These are phyloP conservation scores for Adrianichthys oophorus DNA, from an alignment of 2,797 vertebrate species.

Conservation along the genomic window DNA sequence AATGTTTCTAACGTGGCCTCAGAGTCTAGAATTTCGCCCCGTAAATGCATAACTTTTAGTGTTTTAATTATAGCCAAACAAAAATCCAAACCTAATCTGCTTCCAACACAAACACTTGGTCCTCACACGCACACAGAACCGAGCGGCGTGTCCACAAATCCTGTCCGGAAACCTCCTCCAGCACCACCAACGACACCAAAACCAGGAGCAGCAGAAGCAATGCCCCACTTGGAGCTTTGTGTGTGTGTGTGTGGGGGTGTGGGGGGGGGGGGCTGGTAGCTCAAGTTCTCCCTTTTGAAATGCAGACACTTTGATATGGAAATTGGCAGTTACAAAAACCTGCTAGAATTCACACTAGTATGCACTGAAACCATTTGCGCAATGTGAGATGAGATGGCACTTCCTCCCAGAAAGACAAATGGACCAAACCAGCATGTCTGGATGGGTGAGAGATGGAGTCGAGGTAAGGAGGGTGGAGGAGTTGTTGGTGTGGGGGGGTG, in stretches of 20 bases:
- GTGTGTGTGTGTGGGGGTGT: no score
- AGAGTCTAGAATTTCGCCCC: slow-evolving; percentile 2
- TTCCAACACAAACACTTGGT: slow-evolving; percentile 62
- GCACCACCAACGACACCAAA: slow-evolving; percentile 49
- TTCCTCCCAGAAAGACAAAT: slow-evolving; percentile 93
- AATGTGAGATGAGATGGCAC: slow-evolving; percentile 93
- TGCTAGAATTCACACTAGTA: slow-evolving; percentile 93
- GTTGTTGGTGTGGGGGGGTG: slow-evolving; percentile 1
- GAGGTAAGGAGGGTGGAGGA: slow-evolving; percentile 39
- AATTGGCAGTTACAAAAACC: slow-evolving; percentile 89
- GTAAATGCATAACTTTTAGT: slow-evolving; percentile 50
- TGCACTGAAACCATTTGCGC: slow-evolving; percentile 95
- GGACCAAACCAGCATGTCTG: slow-evolving; percentile 79
- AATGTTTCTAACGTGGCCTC: slow-evolving; percentile 55
- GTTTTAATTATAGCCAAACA: slow-evolving; percentile 49
- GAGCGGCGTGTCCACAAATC: slow-evolving; percentile 60
- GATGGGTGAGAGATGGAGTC: slow-evolving; percentile 46
- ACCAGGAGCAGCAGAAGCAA: slow-evolving; percentile 66
- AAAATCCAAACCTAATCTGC: slow-evolving; percentile 55
- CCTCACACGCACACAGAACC: slow-evolving; percentile 22
- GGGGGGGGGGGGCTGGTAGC: slow-evolving; percentile 85
- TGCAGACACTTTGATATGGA: slow-evolving; percentile 98
- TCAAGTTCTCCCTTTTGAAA: slow-evolving; percentile 93
- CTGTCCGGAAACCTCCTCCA: slow-evolving; percentile 66
- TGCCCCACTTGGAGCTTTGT: slow-evolving; percentile 77